These are phyloP conservation scores for Cinara cedri DNA, from an alignment of 2,888 invertebrate species.

Conservation along the genomic window DNA sequence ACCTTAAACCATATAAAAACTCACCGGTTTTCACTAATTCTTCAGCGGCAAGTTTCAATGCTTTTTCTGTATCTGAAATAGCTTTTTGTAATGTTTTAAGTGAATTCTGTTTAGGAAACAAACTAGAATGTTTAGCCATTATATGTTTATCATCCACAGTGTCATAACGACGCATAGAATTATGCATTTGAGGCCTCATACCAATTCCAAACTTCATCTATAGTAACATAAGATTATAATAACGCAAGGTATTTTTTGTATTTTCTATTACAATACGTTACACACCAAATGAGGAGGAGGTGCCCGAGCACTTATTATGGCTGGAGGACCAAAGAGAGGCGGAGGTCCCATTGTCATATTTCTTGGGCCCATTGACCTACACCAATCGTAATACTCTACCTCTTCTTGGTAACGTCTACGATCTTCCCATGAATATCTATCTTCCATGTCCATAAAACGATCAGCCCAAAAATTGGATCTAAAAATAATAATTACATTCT, in stretches of 20 bases:
- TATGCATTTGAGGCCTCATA: constrained; percentile 64
- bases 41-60: constrained; percentile 89
- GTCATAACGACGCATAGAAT: constrained; percentile 73
- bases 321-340: constrained; percentile 59
- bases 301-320: constrained; percentile 65
- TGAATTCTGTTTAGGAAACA: constrained; percentile 92
- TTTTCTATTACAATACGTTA: background rate
- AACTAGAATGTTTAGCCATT: constrained; percentile 87
- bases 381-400: constrained; percentile 76
- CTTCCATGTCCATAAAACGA: constrained; percentile 75
- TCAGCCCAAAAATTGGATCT: constrained; percentile 60
- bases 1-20: no score
- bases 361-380: constrained; percentile 65
- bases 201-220: constrained; percentile 60
- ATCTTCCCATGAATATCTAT: constrained; percentile 88
- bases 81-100: constrained; percentile 87
- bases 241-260: background rate
- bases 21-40: constrained; percentile 65
- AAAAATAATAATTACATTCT: background rate
- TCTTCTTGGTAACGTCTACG: constrained; percentile 76
- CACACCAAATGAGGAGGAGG: constrained; percentile 58
- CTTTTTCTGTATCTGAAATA: constrained; percentile 90
- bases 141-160: constrained; percentile 97
- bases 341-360: constrained; percentile 57
- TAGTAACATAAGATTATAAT: background rate